A percentile compares a stretch with the other conserved stretches of the same genome.
Conservation (phyloP, 2,888 invertebrate species). For the Merodon equestris region DNA sequence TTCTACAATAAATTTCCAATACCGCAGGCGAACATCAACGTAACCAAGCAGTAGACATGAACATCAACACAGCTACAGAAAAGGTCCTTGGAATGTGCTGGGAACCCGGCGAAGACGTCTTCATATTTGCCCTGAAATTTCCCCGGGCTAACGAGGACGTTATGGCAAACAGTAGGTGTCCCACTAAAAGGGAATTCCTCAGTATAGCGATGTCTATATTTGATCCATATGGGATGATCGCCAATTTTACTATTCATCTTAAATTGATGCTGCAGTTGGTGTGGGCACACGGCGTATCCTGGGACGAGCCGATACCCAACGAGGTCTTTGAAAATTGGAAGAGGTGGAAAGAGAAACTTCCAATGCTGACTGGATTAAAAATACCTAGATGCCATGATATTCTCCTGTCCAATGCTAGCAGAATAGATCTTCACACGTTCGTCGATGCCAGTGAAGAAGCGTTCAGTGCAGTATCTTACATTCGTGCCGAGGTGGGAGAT, state of each 20-base stretch:
- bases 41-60: not conserved
- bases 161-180: constrained; percentile 1
- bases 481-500: not conserved
- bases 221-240: constrained; percentile 8
- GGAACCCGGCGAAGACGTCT: constrained; percentile 6
- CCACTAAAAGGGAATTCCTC: constrained; percentile 11
- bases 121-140: not conserved
- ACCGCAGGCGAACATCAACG: not conserved
- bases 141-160: constrained; percentile 2
- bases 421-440: constrained; percentile 6
- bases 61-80: constrained; percentile 5
- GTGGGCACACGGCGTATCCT: not conserved
- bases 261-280: constrained; percentile 12
- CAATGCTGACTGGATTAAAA: not conserved
- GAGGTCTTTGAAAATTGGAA: constrained; percentile 11
- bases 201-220: constrained; percentile 15
- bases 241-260: not conserved
- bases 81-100: constrained; percentile 18
- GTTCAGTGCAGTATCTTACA: constrained; percentile 1
- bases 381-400: constrained; percentile 7
- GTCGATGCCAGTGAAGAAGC: constrained; percentile 11
- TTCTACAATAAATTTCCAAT: not conserved
- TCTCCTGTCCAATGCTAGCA: not conserved
- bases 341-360: not conserved
- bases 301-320: constrained; percentile 1